These are phyloP conservation scores for Lycodopsis pacificus DNA, from an alignment of 2,797 vertebrate genomes.

Conservation along the genomic window DNA sequence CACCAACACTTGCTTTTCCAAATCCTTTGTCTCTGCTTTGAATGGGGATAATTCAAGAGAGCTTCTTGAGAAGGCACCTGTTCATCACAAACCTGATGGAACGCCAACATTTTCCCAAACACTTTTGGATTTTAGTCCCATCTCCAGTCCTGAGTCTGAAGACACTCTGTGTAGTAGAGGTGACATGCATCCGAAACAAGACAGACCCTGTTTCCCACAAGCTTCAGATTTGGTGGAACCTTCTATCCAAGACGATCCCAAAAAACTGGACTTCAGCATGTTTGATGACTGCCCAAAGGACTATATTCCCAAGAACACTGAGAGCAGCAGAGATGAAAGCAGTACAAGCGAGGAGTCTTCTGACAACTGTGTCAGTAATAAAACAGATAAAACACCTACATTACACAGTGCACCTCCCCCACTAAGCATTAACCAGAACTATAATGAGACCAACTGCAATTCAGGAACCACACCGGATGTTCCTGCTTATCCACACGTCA, in stretches of 20 bases:
- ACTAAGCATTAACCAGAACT: slow-evolving; percentile 77
- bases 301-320: slow-evolving; percentile 75
- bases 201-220: slow-evolving; percentile 85
- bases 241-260: slow-evolving; percentile 82
- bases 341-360: slow-evolving; percentile 65
- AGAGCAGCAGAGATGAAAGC: slow-evolving; percentile 64
- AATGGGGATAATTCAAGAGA: slow-evolving; percentile 89
- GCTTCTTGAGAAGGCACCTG: slow-evolving; percentile 84
- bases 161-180: slow-evolving; percentile 82
- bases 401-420: slow-evolving; percentile 74
- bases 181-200: slow-evolving; percentile 83
- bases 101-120: slow-evolving; percentile 88
- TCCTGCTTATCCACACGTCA: slow-evolving; percentile 82
- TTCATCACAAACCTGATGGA: slow-evolving; percentile 84
- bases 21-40: slow-evolving; percentile 87
- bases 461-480: slow-evolving; percentile 65
- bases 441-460: slow-evolving; percentile 76
- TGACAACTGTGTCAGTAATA: slow-evolving; percentile 69
- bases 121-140: slow-evolving; percentile 91
- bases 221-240: slow-evolving; percentile 81
- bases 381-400: slow-evolving; percentile 74
- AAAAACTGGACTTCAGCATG: slow-evolving; percentile 83
- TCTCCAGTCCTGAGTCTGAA: slow-evolving; percentile 93
- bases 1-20: slow-evolving; percentile 82
- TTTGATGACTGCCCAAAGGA: slow-evolving; percentile 89